phyloP scores from a whole-genome alignment of 2,113 vertebrate genomes.

The Platichthys flesus region DNA sequence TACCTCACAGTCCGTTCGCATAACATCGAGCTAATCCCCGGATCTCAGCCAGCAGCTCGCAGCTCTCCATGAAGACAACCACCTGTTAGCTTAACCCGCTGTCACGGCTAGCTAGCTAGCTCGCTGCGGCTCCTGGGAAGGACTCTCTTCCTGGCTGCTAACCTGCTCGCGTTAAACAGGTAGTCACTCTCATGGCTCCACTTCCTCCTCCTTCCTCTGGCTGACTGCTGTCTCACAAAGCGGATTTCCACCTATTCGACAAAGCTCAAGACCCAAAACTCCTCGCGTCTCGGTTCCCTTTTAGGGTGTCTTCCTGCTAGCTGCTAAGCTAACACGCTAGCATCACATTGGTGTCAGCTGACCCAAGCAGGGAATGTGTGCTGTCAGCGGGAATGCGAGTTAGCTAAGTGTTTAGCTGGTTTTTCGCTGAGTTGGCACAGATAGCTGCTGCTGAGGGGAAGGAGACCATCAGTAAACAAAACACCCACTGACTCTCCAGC shows the following conservation, averaged over 20 bases:
- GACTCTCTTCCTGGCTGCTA: conserved; percentile 9
- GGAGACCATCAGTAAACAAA: conserved; percentile 44
- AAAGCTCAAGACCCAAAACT: not conserved
- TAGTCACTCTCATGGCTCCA: not conserved
- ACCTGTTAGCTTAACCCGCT: not conserved
- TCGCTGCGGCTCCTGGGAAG: conserved; percentile 34
- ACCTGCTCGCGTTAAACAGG: conserved; percentile 12
- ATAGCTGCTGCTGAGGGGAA: conserved; percentile 43
- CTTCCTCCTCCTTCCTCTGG: not conserved
- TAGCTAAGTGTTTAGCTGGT: conserved; percentile 18
- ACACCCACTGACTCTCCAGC: conserved; percentile 13
- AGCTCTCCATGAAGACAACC: conserved; percentile 27
- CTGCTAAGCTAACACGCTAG: conserved; percentile 50
- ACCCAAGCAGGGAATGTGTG: conserved; percentile 42
- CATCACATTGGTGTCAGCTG: conserved; percentile 70
- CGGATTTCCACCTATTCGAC: not conserved
- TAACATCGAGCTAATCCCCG: not conserved
- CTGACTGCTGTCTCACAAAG: not conserved
- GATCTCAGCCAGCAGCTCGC: not conserved
- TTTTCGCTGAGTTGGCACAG: not conserved
- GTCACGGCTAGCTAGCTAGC: conserved; percentile 14
- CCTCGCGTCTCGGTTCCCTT: not conserved
- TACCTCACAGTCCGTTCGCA: conserved; percentile 24
- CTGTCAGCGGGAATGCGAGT: conserved; percentile 65
- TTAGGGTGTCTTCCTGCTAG: not conserved